phyloP scores from a whole-genome alignment of 1,140 invertebrate genomes.

The Elymnias hypermnestra region DNA sequence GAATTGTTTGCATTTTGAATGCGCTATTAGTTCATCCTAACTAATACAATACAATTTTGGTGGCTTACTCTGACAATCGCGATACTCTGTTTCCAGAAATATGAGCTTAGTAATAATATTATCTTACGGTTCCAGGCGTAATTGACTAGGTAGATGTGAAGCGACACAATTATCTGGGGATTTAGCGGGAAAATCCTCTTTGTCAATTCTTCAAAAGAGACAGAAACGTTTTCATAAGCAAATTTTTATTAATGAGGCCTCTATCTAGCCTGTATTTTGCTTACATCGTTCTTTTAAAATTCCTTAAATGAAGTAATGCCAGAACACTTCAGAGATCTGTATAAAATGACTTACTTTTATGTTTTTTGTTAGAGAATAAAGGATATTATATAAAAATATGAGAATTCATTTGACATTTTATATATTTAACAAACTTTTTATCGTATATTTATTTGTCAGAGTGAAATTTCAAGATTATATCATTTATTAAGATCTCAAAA shows the following conservation, averaged over 20 bases:
- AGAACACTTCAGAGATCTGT: too few relatives aligned
- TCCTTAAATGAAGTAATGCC: too few relatives aligned
- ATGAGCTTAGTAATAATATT: not conserved
- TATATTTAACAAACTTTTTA: too few relatives aligned
- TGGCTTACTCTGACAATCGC: not conserved
- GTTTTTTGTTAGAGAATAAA: too few relatives aligned
- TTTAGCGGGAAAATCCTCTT: constrained; percentile 5
- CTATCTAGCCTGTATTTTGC: not conserved
- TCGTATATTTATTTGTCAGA: too few relatives aligned
- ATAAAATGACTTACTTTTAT: too few relatives aligned
- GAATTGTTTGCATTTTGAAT: constrained; percentile 10
- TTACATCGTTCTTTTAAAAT: too few relatives aligned
- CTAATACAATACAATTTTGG: constrained; percentile 8
- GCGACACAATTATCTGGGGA: constrained; percentile 13
- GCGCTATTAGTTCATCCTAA: constrained; percentile 10
- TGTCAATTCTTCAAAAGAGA: constrained; percentile 10
- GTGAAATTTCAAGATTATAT: too few relatives aligned
- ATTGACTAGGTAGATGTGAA: constrained; percentile 6
- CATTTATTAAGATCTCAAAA: too few relatives aligned
- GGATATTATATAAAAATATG: too few relatives aligned
- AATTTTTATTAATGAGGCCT: constrained; percentile 10
- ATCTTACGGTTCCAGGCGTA: constrained; percentile 5
- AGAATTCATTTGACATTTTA: too few relatives aligned
- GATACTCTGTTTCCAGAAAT: not conserved
- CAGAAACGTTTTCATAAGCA: not conserved